Evolutionary conservation across 1,140 invertebrate genomes (phyloP).

Genomic region (Spodoptera litura): DNA sequence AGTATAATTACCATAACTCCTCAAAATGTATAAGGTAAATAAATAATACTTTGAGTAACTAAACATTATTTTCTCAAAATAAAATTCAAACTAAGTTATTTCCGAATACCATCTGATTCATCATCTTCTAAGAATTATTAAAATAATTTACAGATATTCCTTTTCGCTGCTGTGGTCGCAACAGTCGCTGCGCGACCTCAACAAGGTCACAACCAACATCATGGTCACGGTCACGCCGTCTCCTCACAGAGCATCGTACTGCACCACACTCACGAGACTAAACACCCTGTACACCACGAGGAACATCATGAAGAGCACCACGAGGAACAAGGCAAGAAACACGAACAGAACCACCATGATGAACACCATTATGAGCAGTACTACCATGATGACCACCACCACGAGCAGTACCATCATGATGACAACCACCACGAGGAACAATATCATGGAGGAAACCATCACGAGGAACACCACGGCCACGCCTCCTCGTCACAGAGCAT

Average conservation of each 20-base stretch:
- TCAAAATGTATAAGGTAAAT: background rate
- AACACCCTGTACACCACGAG: background rate
- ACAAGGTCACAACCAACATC: background rate
- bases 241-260: background rate
- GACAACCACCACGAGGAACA: background rate
- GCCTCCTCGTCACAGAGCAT: conserved; percentile 16
- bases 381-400: background rate
- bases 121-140: too few relatives aligned
- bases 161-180: background rate
- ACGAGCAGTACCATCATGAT: background rate
- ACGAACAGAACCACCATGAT: background rate
- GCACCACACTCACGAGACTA: background rate
- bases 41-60: too few relatives aligned
- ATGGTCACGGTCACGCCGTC: background rate
- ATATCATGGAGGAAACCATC: background rate
- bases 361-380: background rate
- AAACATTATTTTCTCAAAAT: background rate
- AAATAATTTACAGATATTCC: background rate
- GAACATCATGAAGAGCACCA: background rate
- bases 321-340: background rate
- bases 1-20: background rate
- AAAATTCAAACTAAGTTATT: background rate
- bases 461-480: background rate
- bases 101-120: too few relatives aligned
- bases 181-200: background rate